phyloP scores from a whole-genome alignment of 2,113 vertebrate species.

The Lophura nycthemera region DNA sequence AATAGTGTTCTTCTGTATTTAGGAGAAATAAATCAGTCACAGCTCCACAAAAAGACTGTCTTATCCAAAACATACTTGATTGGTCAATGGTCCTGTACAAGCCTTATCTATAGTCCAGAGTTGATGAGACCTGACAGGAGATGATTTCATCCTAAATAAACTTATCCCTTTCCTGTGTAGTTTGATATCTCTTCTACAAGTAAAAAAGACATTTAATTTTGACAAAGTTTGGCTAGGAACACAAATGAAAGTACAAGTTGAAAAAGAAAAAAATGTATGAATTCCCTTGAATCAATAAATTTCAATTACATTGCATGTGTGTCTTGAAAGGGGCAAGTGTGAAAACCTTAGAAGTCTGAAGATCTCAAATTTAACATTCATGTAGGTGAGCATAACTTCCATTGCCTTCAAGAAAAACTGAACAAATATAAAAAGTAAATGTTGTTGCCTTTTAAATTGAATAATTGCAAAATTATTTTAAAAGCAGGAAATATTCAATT shows the following conservation, averaged over 20 bases:
- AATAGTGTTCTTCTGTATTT: background rate
- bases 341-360: background rate
- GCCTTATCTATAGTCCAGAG: background rate
- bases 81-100: background rate
- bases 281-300: background rate
- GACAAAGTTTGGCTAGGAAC: background rate
- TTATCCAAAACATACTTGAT: background rate
- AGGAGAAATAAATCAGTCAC: background rate
- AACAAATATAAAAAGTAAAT: background rate
- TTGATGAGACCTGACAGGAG: background rate
- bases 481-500: constrained; percentile 11
- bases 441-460: constrained; percentile 2
- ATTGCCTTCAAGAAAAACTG: background rate
- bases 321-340: background rate
- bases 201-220: background rate
- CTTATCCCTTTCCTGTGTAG: background rate
- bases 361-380: background rate
- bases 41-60: background rate
- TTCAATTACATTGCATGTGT: background rate
- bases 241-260: background rate
- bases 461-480: background rate
- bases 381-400: background rate
- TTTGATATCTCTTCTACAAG: background rate
- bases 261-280: background rate
- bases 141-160: background rate